Evolutionary conservation across 2,797 vertebrate genomes (phyloP), one percentile per base, ranked within the genome.

Genomic region (Eutrigla gurnardus): DNA sequence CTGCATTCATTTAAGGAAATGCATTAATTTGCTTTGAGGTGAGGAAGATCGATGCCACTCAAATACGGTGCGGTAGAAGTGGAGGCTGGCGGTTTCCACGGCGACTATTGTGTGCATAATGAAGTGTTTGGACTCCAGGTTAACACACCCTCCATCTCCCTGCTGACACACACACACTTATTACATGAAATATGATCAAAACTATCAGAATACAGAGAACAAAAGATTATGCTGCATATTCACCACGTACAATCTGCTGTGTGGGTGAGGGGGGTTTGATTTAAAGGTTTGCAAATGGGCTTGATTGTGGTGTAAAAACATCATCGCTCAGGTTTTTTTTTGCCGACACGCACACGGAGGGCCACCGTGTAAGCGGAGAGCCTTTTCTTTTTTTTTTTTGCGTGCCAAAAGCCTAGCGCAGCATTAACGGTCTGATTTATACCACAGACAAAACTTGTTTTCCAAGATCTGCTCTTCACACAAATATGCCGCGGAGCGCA

Each of bases 401-500:
- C 11, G 81, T 83, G 86, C 88, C 81, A 79, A 91, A 88, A 25
- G 25, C 25, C 90, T 89, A 93, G 91, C 86, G 67, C 82, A 75
- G 89, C 91, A 91, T 92, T 92, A 86, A 83, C 70, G 46, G 82
- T 73, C 89, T 93, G 92, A 95, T 93, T 94, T 88, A 92, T 93
- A 87, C 88, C 86, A 83, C 89, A 81, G 86, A 91, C 88, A 92
- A 89, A 94, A 94, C 84, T 90, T 94, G 92, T 91, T 94, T 94
- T 94, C 89, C 82, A 88, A 94, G 90, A 90, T 92, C 84, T 25
- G 76, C 85, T 90, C 82, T 88, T 93, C 89, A 89, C 89, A 92
- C 91, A 94, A 91, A 92, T 91, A 91, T 85, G 86, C 92, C 81
- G 83, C 90, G 75, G 83, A 75, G 88, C 49, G 58, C 92, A 95